Evolutionary conservation across 2,888 invertebrate genomes (phyloP), one percentile per base, ranked within the genome.

Genomic region (Diadegma fenestrale): DNA sequence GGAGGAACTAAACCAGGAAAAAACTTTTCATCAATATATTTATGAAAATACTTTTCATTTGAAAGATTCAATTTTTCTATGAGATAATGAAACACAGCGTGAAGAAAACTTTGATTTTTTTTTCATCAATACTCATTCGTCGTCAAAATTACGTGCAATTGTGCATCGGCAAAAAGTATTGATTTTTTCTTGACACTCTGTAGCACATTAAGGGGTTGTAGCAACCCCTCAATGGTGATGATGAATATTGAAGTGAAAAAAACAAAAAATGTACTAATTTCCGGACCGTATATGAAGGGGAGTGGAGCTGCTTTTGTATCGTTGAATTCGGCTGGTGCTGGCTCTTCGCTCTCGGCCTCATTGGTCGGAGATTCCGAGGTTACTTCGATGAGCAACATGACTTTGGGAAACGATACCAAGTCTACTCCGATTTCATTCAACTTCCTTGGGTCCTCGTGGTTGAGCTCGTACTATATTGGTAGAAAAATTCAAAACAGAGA

Each of bases 401-500:
- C 80, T 75, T 51, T 48, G 33, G 64, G 58, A 22, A 48, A 58
- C 51, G 89, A 87, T n/a, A 92, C 92, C 82, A 93, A 94, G 68
- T 89, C 89, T 66, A 94, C 92, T 26, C 94, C 95, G 30, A 94
- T 90, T 71, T 95, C 94, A 69, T 91, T 91, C 54, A 95, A 90
- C n/a, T 94, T 94, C 87, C 94, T 94, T 61, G 94, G 92, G 87
- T 93, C 94, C 88, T 93, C 88, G 43, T 94, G 90, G 87, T 94
- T 94, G 37, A 95, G 90, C 81, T 93, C 88, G 14, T 94, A 89
- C 95, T 95, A 87, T 77, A 91, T 68, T 2, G 48, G 22, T 17
- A 14, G 30, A 63, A 51, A 51, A 30, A 37, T 37, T 7, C 41
- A 14, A 69, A 68, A n/a, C 2, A 68, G 14, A 14, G 14, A 26